A percentile compares a stretch with the other conserved stretches of the same genome.
These are phyloP conservation scores for Ischnura elegans DNA, from an alignment of 2,888 invertebrate species.

Conservation along the genomic window DNA sequence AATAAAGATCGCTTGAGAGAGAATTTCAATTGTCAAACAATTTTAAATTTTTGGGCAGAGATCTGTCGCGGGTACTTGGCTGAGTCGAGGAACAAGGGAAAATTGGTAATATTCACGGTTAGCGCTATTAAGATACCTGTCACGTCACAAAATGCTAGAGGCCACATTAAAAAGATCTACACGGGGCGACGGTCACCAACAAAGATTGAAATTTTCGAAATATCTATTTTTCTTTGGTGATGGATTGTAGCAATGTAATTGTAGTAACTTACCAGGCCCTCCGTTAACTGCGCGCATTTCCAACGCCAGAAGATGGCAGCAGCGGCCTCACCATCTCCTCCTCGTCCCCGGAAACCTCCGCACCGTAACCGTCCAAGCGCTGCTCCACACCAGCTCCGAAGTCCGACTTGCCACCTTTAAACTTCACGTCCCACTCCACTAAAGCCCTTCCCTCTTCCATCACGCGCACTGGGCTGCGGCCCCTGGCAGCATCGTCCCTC, in stretches of 20 bases:
- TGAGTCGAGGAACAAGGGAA: too few species aligned
- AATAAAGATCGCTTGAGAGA: too few species aligned
- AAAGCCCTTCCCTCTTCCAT: slow-evolving; percentile 3
- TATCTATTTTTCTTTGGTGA: too few species aligned
- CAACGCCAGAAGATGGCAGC: slow-evolving; percentile 36
- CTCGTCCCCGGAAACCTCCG: slow-evolving; percentile 9
- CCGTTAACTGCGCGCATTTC: slow-evolving; percentile 1
- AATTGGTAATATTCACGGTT: too few species aligned
- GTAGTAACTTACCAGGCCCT: background rate
- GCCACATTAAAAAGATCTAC: too few species aligned
- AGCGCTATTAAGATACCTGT: too few species aligned
- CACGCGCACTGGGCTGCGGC: background rate
- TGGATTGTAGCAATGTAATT: background rate
- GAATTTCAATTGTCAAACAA: too few species aligned
- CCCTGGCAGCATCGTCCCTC: background rate
- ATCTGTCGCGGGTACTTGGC: too few species aligned
- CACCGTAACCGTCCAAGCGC: background rate
- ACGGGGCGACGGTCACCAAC: too few species aligned
- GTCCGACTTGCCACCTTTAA: background rate
- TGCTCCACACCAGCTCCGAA: background rate
- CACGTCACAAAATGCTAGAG: too few species aligned
- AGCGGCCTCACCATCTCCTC: slow-evolving; percentile 42
- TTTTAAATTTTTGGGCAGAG: too few species aligned
- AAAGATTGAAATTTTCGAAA: too few species aligned
- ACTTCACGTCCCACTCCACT: background rate